Evolutionary conservation across 2,113 vertebrate genomes (phyloP).

Genomic region (Myanophis thanlyinensis): DNA sequence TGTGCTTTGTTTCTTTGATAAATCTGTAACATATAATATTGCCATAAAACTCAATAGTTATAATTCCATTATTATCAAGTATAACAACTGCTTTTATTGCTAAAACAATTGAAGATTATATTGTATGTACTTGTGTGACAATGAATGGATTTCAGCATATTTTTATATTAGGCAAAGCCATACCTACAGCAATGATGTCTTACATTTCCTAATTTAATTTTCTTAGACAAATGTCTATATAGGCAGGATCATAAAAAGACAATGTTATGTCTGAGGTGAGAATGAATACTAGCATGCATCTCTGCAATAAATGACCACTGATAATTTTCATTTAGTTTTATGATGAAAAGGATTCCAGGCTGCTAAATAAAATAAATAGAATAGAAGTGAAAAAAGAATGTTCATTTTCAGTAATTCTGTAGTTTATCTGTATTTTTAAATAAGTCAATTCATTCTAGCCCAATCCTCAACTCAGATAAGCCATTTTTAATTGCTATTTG

Average conservation of each 20-base stretch:
- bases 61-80: not conserved
- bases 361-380: constrained; percentile 40
- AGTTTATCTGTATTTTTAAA: not conserved
- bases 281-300: not conserved
- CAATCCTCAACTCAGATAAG: not conserved
- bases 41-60: not conserved
- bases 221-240: not conserved
- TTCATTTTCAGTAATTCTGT: constrained; percentile 11
- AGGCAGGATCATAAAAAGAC: constrained; percentile 15
- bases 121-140: not conserved
- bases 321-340: constrained; percentile 21
- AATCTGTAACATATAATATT: not conserved
- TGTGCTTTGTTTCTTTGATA: not conserved
- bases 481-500: not conserved
- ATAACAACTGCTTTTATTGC: not conserved
- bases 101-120: not conserved
- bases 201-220: not conserved
- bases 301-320: not conserved
- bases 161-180: constrained; percentile 56
- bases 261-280: constrained; percentile 4
- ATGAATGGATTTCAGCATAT: constrained; percentile 64
- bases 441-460: not conserved
- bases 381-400: not conserved
- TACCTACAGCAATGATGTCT: constrained; percentile 32
- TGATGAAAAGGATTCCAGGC: constrained; percentile 1